Percentiles rank a stretch among this genome's conserved stretches.
phyloP scores from a whole-genome alignment of 2,113 vertebrate genomes.

The Montifringilla adamsi region DNA sequence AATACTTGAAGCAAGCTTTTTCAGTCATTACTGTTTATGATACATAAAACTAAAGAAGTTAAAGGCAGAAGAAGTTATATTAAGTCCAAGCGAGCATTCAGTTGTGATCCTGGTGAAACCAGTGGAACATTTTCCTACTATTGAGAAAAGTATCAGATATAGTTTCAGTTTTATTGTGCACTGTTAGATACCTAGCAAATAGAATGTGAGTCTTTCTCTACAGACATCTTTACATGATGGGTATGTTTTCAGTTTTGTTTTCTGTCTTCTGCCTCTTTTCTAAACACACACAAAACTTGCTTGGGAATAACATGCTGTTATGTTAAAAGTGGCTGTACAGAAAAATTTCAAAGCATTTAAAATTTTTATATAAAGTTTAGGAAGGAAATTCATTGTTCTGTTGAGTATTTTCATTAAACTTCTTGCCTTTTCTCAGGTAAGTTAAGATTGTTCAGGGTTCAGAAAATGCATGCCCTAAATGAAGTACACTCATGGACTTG shows the following conservation, averaged over 20 bases:
- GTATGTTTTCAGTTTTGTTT: not conserved
- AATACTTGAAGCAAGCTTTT: not conserved
- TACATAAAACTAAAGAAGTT: not conserved
- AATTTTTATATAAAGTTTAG: not conserved
- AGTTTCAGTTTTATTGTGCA: not conserved
- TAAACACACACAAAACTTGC: not conserved
- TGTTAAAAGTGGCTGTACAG: not conserved
- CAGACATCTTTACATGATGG: not conserved
- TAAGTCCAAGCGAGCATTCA: not conserved
- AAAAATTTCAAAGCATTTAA: not conserved
- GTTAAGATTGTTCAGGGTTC: not conserved
- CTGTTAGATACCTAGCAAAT: not conserved
- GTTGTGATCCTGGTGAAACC: not conserved
- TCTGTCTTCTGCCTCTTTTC: not conserved
- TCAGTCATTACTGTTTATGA: not conserved
- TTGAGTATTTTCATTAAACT: not conserved
- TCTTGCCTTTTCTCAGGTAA: not conserved
- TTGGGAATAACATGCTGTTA: not conserved
- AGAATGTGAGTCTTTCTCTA: not conserved
- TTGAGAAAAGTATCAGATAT: not conserved
- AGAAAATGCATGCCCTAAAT: rapidly evolving
- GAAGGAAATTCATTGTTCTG: not conserved
- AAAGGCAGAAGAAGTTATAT: not conserved
- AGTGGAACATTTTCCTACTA: not conserved
- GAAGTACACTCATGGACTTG: not conserved